Evolutionary conservation across 1,140 invertebrate species (phyloP).

Genomic region (Caenorhabditis briggsae): DNA sequence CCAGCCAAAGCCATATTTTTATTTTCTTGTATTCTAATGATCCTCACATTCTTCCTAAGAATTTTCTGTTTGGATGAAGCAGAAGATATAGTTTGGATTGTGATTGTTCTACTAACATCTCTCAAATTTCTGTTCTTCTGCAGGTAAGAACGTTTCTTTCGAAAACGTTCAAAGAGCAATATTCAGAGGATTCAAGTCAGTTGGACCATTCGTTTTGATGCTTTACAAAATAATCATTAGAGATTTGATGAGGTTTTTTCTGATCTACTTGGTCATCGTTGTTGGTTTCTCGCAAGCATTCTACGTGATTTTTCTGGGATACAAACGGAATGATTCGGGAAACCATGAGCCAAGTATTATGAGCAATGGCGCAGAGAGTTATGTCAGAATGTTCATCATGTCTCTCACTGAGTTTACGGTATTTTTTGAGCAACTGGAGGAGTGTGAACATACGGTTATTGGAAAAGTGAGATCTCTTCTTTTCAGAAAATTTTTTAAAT

Average conservation of each 20-base stretch:
- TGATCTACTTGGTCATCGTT: slow-evolving; percentile 95
- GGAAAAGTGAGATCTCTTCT: slow-evolving; percentile 83
- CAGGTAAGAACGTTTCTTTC: slow-evolving; percentile 81
- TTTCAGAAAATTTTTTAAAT: background rate
- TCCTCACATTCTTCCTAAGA: slow-evolving; percentile 86
- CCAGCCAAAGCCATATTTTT: slow-evolving; percentile 92
- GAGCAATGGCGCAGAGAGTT: slow-evolving; percentile 81
- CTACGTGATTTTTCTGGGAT: slow-evolving; percentile 91
- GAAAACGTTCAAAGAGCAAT: slow-evolving; percentile 4
- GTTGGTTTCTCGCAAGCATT: slow-evolving; percentile 98
- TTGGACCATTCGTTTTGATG: slow-evolving; percentile 98
- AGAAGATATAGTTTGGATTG: slow-evolving; percentile 90
- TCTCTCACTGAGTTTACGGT: slow-evolving; percentile 94
- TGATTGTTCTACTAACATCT: slow-evolving; percentile 94
- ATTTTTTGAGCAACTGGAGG: slow-evolving; percentile 89
- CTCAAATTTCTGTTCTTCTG: slow-evolving; percentile 98
- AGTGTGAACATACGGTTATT: slow-evolving; percentile 88
- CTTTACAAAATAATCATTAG: slow-evolving; percentile 98
- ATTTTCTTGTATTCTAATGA: slow-evolving; percentile 89
- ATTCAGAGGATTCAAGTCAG: slow-evolving; percentile 92
- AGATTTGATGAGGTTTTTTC: slow-evolving; percentile 93
- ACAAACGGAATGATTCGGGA: slow-evolving; percentile 80
- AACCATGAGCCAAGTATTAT: slow-evolving; percentile 72
- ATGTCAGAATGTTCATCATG: slow-evolving; percentile 98
- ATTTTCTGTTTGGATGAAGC: slow-evolving; percentile 86